A percentile compares a stretch with the other conserved stretches of the same genome.
These are phyloP conservation scores for Embiotoca jacksoni DNA, from an alignment of 2,113 vertebrate species.

Conservation along the genomic window DNA sequence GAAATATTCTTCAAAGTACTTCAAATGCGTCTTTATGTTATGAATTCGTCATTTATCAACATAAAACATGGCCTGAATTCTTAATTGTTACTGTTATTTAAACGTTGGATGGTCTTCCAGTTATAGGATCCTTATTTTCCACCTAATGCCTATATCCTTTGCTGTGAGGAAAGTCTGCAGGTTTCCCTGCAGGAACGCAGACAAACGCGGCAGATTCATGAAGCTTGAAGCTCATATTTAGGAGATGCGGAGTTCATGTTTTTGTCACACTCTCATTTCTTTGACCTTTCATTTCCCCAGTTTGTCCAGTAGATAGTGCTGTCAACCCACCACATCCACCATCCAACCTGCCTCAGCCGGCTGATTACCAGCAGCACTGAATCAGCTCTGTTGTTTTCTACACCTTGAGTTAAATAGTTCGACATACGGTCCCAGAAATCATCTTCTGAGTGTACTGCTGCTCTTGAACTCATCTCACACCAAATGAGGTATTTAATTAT, in stretches of 20 bases:
- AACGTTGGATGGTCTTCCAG: no score
- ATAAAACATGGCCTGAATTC: no score
- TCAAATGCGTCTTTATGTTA: no score
- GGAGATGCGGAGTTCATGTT: background rate
- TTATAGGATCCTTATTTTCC: no score
- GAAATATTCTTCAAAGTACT: no score
- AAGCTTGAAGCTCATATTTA: background rate
- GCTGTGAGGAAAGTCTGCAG: no score
- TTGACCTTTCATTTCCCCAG: slow-evolving; percentile 19
- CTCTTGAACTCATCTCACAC: background rate
- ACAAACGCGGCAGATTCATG: no score
- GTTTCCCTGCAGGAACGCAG: no score
- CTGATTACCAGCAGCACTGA: background rate
- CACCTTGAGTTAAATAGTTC: background rate
- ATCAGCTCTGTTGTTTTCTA: background rate
- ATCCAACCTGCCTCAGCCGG: background rate
- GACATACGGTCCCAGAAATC: background rate
- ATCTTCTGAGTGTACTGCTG: background rate
- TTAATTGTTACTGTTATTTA: no score
- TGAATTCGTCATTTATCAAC: no score
- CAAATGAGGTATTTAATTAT: slow-evolving; percentile 45
- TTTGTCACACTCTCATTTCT: background rate
- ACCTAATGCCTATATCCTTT: no score
- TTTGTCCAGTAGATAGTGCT: slow-evolving; percentile 72
- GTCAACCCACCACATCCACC: slow-evolving; percentile 42